phyloP scores from a whole-genome alignment of 35 echinoderm and acorn worm genomes.

The Patiria miniata region DNA sequence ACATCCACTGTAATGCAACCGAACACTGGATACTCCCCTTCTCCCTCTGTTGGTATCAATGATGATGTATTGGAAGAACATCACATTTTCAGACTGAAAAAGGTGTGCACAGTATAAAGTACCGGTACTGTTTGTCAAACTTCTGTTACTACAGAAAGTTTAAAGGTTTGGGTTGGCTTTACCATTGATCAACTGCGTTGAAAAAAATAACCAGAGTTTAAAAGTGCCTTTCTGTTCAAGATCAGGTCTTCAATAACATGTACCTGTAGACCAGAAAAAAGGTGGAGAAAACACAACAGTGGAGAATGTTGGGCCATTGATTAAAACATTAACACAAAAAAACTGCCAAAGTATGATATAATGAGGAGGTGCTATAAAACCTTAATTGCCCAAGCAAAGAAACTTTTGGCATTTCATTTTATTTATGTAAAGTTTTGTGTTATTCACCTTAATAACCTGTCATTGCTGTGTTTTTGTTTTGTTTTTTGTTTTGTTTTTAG shows the following conservation, averaged over 20 bases:
- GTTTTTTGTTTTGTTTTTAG: constrained; percentile 36
- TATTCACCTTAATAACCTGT: too few species aligned
- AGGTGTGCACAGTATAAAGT: constrained; percentile 29
- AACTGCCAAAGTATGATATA: too few species aligned
- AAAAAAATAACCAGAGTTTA: too few species aligned
- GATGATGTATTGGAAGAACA: constrained; percentile 34
- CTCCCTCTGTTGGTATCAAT: neutral
- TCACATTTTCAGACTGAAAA: constrained; percentile 54
- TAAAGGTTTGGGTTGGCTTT: neutral
- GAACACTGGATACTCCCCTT: constrained; percentile 1
- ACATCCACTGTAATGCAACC: too few species aligned
- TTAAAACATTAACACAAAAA: too few species aligned
- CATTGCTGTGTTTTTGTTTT: neutral
- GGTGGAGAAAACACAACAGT: neutral
- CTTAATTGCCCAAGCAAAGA: too few species aligned
- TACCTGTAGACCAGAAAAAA: neutral
- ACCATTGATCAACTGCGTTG: too few species aligned
- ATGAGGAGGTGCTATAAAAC: too few species aligned
- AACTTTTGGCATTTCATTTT: too few species aligned
- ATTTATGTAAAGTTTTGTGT: too few species aligned
- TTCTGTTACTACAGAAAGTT: neutral
- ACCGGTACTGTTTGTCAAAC: too few species aligned
- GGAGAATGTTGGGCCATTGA: too few species aligned
- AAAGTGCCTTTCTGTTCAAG: neutral
- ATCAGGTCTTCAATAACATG: neutral